These are phyloP conservation scores for Diaphora mendica DNA, from an alignment of 2,888 invertebrate species.

Conservation along the genomic window DNA sequence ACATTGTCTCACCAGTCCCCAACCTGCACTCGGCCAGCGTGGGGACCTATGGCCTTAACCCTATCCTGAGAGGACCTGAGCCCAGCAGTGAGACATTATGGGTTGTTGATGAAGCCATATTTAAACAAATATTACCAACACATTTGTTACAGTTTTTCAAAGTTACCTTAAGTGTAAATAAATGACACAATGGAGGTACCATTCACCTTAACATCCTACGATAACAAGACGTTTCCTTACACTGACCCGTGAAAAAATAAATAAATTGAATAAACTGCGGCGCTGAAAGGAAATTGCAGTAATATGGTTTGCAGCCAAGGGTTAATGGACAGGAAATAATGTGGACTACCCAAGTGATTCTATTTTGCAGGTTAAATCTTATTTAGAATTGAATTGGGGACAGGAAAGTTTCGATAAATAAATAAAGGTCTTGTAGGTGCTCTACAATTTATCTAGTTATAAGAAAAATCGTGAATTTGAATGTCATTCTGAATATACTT, in stretches of 20 bases:
- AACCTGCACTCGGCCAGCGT: too few relatives aligned
- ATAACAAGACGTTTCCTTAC: conserved; percentile 46
- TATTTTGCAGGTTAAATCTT: conserved; percentile 49
- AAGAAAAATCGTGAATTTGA: not conserved
- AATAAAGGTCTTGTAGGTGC: not conserved
- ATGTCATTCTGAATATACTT: too few relatives aligned
- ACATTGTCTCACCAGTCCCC: too few relatives aligned
- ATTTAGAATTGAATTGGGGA: conserved; percentile 33
- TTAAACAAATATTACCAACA: not conserved
- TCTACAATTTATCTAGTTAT: not conserved
- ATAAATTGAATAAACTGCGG: conserved; percentile 76
- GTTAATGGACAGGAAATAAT: conserved; percentile 73
- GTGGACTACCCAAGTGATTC: conserved; percentile 49
- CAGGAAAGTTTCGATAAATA: conserved; percentile 8
- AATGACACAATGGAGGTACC: conserved; percentile 30
- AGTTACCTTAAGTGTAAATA: not conserved
- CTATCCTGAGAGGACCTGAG: too few relatives aligned
- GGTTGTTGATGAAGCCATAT: too few relatives aligned
- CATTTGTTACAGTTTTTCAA: not conserved
- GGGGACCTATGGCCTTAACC: too few relatives aligned
- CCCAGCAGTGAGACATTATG: too few relatives aligned
- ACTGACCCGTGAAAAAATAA: conserved; percentile 58
- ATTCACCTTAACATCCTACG: conserved; percentile 30
- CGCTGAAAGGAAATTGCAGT: conserved; percentile 69
- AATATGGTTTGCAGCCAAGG: conserved; percentile 67